Evolutionary conservation across 2,888 invertebrate genomes (phyloP), one percentile per base, ranked within the genome.

Genomic region (Parnassius orleans): DNA sequence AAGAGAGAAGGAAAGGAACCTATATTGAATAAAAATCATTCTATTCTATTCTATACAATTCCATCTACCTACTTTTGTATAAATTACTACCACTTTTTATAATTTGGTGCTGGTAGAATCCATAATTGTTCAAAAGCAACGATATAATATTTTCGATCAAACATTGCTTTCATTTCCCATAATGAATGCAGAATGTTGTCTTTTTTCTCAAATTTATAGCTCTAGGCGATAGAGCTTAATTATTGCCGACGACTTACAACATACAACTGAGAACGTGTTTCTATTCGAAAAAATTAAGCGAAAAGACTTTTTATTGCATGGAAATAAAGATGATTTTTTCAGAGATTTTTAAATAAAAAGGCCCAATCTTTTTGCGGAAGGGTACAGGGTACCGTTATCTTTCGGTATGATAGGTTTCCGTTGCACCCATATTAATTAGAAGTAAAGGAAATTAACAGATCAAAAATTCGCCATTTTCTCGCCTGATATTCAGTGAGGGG

Each of bases 381-480:
- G 46, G 56, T 60, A 59, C 63, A 43, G 57, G 52, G 60, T 60
- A 46, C 60, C 57, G 64, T 64, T 68, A 68, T 68, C 68, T 66
- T 61, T 53, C 57, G 50, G 58, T 58, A 50, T 58, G 55, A 57
- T 64, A 57, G 63, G 52, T 63, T 65, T 64, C 65, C 68, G 68
- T 65, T 55, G 57, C 62, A 59, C 55, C 55, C 55, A 60, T 59
- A 59, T 68, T 67, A 65, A 68, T 66, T 68, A 66, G 64, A 60
- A 56, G 60, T 33, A 50, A 62, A 65, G 68, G 68, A 66, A 68
- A 68, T 68, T 61, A 66, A 68, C 63, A 52, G 63, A 63, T 59
- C 56, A 52, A 68, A 64, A 66, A 56, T 57, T 24, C 56, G 57
- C 59, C 46, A 2, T 50, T 15, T 50, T 54, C 54, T 54, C 44